These are phyloP conservation scores for Ectobius pallidus DNA, from an alignment of 2,888 invertebrate genomes.

Conservation along the genomic window DNA sequence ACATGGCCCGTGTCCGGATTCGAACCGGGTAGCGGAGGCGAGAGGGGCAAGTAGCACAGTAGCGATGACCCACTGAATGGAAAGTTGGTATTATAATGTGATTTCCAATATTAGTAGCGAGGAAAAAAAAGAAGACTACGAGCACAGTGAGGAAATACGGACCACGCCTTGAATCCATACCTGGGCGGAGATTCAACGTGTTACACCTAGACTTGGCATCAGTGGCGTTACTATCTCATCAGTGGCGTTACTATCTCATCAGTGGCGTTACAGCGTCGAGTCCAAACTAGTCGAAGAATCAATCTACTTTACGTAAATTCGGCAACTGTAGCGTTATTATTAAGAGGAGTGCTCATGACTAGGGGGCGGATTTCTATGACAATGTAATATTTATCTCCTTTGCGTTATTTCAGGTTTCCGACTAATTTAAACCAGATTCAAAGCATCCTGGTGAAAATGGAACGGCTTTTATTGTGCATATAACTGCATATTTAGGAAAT, in stretches of 20 bases:
- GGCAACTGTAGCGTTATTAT: neutral
- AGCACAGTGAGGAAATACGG: neutral
- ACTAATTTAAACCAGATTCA: no score
- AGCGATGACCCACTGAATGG: neutral
- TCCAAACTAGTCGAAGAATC: neutral
- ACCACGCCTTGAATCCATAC: neutral
- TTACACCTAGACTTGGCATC: neutral
- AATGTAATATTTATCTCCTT: no score
- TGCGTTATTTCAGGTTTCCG: no score
- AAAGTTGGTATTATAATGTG: neutral
- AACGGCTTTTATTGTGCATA: no score
- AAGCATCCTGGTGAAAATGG: no score
- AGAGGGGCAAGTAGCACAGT: no score
- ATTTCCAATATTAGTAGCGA: neutral
- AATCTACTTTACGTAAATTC: neutral
- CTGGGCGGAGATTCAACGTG: neutral
- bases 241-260: neutral
- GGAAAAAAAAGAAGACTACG: neutral
- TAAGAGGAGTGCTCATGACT: neutral
- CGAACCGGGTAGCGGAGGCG: no score
- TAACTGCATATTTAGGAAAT: no score
- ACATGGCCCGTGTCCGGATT: no score
- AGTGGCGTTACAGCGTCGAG: neutral
- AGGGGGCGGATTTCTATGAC: no score
- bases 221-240: neutral